Conservation (phyloP, 1,140 invertebrate genomes). For the honey bee (Apis mellifera) region Amel_HAv3.1 CM009931.2:14696501-14697000, state of each 20-base stretch:
- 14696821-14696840: slow-evolving; percentile 58
- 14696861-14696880: slow-evolving; percentile 53
- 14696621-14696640: no score
- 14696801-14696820: slow-evolving; percentile 68
- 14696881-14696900: slow-evolving; percentile 55
- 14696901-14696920: slow-evolving; percentile 56
- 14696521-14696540: slow-evolving; percentile 36
- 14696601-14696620: not conserved
- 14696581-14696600: no score
- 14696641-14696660: no score
- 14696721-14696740: no score
- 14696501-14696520: slow-evolving; percentile 16
- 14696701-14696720: no score
- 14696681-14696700: no score
- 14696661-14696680: no score
- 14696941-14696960: slow-evolving; percentile 37
- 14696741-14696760: slow-evolving; percentile 36
- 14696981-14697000: slow-evolving; percentile 19
- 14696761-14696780: slow-evolving; percentile 11
- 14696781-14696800: slow-evolving; percentile 26
- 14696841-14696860: slow-evolving; percentile 18
- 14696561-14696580: not conserved
- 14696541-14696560: not conserved
- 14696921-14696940: slow-evolving; percentile 40
- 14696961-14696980: slow-evolving; percentile 12